Percentiles rank a stretch among this genome's conserved stretches.
Evolutionary conservation across 1,140 invertebrate genomes (phyloP).

Genomic region (Protaetia brevitarsis): DNA sequence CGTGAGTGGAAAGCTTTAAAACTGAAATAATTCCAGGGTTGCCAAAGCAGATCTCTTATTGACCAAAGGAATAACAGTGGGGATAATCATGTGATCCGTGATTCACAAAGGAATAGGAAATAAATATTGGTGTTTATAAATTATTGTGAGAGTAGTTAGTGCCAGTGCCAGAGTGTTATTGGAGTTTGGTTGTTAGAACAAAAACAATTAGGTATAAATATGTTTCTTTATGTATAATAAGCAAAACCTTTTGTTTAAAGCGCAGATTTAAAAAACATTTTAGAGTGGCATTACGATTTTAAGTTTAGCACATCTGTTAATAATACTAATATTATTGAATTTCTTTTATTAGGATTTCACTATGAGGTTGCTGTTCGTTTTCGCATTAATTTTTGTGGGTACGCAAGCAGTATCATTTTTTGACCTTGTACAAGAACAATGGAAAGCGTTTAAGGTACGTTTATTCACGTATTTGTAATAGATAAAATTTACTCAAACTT

Average conservation of each 20-base stretch:
- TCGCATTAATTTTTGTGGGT: slow-evolving; percentile 48
- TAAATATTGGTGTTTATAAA: neutral
- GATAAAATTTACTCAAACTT: no score
- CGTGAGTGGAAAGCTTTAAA: no score
- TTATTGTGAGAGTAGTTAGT: no score
- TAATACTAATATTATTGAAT: neutral
- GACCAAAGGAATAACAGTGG: neutral
- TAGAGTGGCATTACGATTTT: neutral
- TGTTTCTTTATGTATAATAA: no score
- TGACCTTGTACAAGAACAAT: slow-evolving; percentile 75
- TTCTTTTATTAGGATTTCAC: neutral
- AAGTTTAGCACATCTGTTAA: neutral
- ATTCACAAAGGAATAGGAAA: neutral
- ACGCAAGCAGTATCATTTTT: no score
- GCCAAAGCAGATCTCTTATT: neutral
- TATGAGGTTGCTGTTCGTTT: slow-evolving; percentile 53
- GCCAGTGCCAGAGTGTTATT: no score
- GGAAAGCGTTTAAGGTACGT: slow-evolving; percentile 72
- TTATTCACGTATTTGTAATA: neutral
- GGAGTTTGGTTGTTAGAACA: neutral
- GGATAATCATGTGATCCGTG: neutral
- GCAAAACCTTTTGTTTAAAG: no score
- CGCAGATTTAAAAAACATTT: no score
- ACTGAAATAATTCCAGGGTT: neutral
- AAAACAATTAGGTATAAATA: neutral